A percentile compares a stretch with the other conserved stretches of the same genome.
phyloP scores from a whole-genome alignment of 2,888 invertebrate genomes.

The Trissolcus japonicus region DNA sequence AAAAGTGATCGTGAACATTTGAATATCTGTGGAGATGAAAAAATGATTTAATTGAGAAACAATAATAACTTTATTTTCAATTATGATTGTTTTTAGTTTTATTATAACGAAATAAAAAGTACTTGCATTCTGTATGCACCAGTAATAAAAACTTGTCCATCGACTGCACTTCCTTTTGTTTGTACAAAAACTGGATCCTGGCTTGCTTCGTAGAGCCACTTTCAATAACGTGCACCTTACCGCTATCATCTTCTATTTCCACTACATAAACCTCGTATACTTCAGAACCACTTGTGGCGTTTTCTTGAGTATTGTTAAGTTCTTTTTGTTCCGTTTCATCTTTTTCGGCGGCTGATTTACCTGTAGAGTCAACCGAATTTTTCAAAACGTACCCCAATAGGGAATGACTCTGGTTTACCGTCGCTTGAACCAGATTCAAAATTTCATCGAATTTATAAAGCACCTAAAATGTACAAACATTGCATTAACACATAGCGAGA shows the following conservation, averaged over 20 bases:
- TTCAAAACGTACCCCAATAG: conserved; percentile 84
- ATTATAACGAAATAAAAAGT: background rate
- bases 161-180: conserved; percentile 74
- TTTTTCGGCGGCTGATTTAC: conserved; percentile 17
- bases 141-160: conserved; percentile 84
- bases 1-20: conserved; percentile 67
- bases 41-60: conserved; percentile 5
- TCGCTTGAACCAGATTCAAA: conserved; percentile 87
- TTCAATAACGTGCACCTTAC: conserved; percentile 75
- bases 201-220: conserved; percentile 83
- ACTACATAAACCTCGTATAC: conserved; percentile 82
- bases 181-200: conserved; percentile 87
- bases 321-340: conserved; percentile 29
- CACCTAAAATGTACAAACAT: conserved; percentile 67
- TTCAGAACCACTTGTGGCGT: conserved; percentile 61
- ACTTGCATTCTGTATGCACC: conserved; percentile 87
- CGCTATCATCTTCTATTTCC: conserved; percentile 78
- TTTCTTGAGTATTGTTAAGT: conserved; percentile 10
- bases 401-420: conserved; percentile 83
- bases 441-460: conserved; percentile 81
- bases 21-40: conserved; percentile 62
- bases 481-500: too few species aligned
- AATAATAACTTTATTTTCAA: background rate
- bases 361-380: conserved; percentile 62
- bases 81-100: too few species aligned